Base-by-base conservation (phyloP, 1,140 invertebrate genomes). In the Monomorium pharaonis region DNA sequence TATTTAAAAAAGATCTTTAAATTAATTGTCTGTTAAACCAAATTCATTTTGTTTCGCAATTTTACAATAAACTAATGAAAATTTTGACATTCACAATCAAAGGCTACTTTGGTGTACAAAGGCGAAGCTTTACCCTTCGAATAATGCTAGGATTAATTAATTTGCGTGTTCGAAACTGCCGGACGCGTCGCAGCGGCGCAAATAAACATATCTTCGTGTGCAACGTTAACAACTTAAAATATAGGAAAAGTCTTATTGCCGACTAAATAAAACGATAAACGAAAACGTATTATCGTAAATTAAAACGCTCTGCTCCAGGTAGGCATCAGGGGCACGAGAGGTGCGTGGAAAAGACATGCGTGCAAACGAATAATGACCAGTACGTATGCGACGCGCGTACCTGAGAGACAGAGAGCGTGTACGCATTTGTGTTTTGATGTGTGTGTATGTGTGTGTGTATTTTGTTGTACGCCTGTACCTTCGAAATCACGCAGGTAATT, bases 161-260 rank as follows among this genome's bases (percentile, higher is more conserved):
- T 84, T 84, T 16, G 42, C 37, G 12, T 47, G 3, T 49, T 9
- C 6, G 6, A 21, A 47, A 67, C 7, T 7, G 9, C 9, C 42
- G 9, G 62, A 56, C 10, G 42, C 1, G 47, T 86, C 83, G 72
- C 88, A 84, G 72, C 74, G 65, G 78, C 78, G 21, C 27, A 27
- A 49, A 60, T 12, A 47, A 72, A 49, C 44, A 42, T 56, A 80
- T 33, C 21, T 54, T 67, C 47, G n/a, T 49, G 70, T 37, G 47
- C 49, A 49, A 56, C 12, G 18, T 58, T 49, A 24, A 44, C 51
- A 60, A 72, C 37, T 83, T 76, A 88, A 85, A 89, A 62, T 88
- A 80, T 85, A 81, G 67, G 70, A 88, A 80, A 89, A 85, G 33
- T 84, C 83, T 85, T 85, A 42, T 60, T 27, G 44, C 84, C 75